Evolutionary conservation across 2,797 vertebrate genomes (phyloP), one percentile per base, ranked within the genome.

Genomic region (Florisuga fusca): DNA sequence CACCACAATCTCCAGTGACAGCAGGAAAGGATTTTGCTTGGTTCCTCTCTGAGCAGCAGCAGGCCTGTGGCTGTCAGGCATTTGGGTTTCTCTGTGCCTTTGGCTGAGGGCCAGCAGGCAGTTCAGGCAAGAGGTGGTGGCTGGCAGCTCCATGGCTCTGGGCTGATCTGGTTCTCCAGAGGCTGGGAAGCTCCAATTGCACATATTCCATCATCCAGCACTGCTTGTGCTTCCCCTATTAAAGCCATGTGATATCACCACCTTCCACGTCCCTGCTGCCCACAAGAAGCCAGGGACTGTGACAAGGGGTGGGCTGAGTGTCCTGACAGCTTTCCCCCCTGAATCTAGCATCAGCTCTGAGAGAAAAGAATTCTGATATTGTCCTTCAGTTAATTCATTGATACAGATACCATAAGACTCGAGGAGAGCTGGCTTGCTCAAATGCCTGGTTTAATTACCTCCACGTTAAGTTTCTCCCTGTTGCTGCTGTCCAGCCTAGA

Each of bases 1-100:
- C 0, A 0, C 73, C 34, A 20, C 59, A 68, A 14, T 59, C 84
- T 45, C 81, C 25, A 2, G 1, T 22, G 7, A 62, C 0, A 0
- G 34, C 69, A 63, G 50, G 38, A 38, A 34, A 41, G 41, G 34
- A 22, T 76, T 36, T 41, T 17, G 29, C 46, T 41, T 11, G 11
- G 64, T 17, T 84, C 41, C 43, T 51, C 33, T 54, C n/a, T 10
- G 31, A 36, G 18, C 13, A 25, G 57, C 66, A 63, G 61, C 41
- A 63, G 79, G 66, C n/a, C 20, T 12, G 7, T 48, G 3, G 2
- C 63, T 33, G 59, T n/a, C 68, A 46, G 20, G n/a, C 46, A 7
- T 51, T 12, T 22, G 15, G 66, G 19, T 10, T 59, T 51, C 86
- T 72, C 66, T 0, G 0, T 2, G 43, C 29, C 55, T 20, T 25